Evolutionary conservation across 2,888 invertebrate species (phyloP).

Genomic region (Meiosimyza decipiens): DNA sequence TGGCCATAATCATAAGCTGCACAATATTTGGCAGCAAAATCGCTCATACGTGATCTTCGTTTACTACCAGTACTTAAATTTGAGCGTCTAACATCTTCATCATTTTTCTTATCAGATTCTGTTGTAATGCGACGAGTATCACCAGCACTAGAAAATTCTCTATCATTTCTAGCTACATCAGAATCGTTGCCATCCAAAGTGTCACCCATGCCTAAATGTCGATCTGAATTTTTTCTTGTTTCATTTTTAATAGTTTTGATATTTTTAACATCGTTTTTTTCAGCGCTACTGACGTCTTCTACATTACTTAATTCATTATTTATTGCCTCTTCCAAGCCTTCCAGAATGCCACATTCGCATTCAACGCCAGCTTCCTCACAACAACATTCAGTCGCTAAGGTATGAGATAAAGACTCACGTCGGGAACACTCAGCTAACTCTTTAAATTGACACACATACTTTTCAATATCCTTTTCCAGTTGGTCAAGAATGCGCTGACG

Average conservation of each 20-base stretch:
- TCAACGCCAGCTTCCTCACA: not conserved
- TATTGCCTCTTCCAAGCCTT: not conserved
- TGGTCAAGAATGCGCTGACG: constrained; percentile 32
- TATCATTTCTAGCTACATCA: not conserved
- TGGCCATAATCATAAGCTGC: constrained; percentile 42
- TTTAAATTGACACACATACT: constrained; percentile 21
- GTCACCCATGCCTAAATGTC: constrained; percentile 11
- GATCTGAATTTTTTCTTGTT: not conserved
- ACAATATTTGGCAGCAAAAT: constrained; percentile 28
- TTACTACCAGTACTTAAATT: not conserved
- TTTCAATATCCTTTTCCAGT: constrained; percentile 31
- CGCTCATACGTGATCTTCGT: constrained; percentile 2
- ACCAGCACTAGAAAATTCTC: not conserved
- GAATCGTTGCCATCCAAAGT: not conserved
- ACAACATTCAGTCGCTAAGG: constrained; percentile 7
- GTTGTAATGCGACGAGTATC: not conserved
- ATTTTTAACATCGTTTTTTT: not conserved
- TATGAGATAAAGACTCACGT: not conserved
- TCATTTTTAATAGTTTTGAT: not conserved
- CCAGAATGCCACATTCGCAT: too few relatives aligned
- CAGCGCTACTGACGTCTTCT: too few relatives aligned
- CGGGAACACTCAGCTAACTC: constrained; percentile 3
- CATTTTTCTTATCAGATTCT: not conserved
- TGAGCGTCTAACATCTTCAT: not conserved
- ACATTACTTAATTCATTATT: not conserved